These are phyloP conservation scores for Cherax destructor DNA, from an alignment of 1,140 invertebrate genomes.

Conservation along the genomic window DNA sequence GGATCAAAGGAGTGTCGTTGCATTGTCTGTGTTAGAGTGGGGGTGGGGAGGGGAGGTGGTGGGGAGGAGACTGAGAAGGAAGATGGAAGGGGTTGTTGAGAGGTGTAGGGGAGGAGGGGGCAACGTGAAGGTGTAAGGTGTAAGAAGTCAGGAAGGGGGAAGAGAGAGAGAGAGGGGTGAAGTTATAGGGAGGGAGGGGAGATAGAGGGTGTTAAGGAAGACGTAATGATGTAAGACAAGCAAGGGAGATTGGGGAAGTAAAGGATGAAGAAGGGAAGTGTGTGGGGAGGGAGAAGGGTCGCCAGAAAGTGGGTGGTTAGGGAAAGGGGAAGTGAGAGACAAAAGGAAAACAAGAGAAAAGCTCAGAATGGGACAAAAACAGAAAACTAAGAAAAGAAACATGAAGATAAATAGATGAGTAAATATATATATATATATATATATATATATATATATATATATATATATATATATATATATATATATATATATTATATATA, in stretches of 20 bases:
- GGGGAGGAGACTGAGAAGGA: neutral
- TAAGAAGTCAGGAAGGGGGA: neutral
- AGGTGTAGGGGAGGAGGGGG: neutral
- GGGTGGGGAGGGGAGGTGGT: neutral
- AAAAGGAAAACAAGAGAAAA: no score
- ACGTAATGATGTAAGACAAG: neutral
- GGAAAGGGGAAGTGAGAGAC: neutral
- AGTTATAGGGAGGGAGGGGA: neutral
- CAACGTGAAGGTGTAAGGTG: neutral
- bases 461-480: slow-evolving; percentile 25
- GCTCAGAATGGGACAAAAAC: no score
- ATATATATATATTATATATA: slow-evolving; percentile 2
- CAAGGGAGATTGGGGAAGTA: neutral
- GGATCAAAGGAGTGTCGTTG: slow-evolving; percentile 61
- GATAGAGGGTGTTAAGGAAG: neutral
- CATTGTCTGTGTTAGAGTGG: slow-evolving; percentile 42
- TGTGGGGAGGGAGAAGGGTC: neutral
- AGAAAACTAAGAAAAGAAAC: neutral
- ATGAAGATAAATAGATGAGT: neutral
- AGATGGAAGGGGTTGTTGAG: neutral
- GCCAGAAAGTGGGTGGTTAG: neutral
- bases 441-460: slow-evolving; percentile 17
- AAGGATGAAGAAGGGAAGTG: neutral
- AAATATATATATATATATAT: slow-evolving; percentile 1
- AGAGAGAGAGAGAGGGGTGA: neutral